Percentiles rank a stretch among this genome's conserved stretches.
Conservation (phyloP, 2,797 vertebrate species). For the Pangasius macronema region DNA sequence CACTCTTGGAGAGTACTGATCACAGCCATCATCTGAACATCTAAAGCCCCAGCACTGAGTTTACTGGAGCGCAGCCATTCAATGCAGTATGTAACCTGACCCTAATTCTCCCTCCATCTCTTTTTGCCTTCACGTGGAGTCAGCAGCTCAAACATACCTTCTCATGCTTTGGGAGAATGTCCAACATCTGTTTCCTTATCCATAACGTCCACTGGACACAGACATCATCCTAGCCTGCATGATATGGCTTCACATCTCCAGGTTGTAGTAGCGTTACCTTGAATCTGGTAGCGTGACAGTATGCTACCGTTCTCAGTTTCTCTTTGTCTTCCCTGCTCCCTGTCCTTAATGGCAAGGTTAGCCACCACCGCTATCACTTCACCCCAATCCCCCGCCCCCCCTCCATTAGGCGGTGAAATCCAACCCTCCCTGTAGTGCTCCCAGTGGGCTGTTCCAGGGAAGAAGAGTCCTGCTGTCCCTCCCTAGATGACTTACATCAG, state of each 20-base stretch:
- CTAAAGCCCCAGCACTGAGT: background rate
- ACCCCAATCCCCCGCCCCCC: background rate
- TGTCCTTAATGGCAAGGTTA: slow-evolving; percentile 64
- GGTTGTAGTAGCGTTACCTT: background rate
- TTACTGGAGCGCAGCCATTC: background rate
- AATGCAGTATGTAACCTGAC: slow-evolving; percentile 27
- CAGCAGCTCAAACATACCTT: slow-evolving; percentile 47
- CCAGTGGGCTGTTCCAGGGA: slow-evolving; percentile 50
- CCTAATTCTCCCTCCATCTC: background rate
- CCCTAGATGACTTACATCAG: slow-evolving; percentile 62
- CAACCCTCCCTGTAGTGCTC: slow-evolving; percentile 67
- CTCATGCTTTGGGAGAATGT: slow-evolving; percentile 46
- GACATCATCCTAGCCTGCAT: slow-evolving; percentile 3
- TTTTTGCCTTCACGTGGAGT: background rate
- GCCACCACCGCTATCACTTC: slow-evolving; percentile 44
- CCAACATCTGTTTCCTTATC: slow-evolving; percentile 5
- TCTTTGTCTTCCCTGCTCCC: slow-evolving; percentile 31
- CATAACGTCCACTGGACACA: slow-evolving; percentile 7
- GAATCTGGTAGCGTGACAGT: slow-evolving; percentile 10
- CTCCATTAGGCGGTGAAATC: slow-evolving; percentile 71
- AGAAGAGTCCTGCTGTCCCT: slow-evolving; percentile 46
- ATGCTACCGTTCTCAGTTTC: slow-evolving; percentile 7
- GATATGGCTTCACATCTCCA: background rate
- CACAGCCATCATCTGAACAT: slow-evolving; percentile 1
- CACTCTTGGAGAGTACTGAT: background rate